Evolutionary conservation across 2,888 invertebrate species (phyloP).

Genomic region (Ochropleura plecta): DNA sequence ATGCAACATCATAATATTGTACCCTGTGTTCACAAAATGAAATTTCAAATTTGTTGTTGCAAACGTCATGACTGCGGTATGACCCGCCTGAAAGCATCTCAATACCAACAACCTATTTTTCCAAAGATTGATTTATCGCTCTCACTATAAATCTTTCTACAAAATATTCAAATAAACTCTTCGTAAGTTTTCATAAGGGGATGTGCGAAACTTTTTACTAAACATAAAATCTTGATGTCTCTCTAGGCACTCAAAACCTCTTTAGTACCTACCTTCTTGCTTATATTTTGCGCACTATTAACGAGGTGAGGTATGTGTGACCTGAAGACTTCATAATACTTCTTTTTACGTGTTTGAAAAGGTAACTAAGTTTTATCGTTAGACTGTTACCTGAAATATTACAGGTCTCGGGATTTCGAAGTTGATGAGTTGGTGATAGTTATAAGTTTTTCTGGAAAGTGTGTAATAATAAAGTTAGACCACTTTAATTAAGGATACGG

Average conservation of each 20-base stretch:
- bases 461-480: neutral
- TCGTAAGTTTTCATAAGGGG: neutral
- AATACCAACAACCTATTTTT: neutral
- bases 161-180: neutral
- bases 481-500: neutral
- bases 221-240: conserved; percentile 10
- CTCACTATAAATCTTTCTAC: neutral
- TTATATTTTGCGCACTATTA: conserved; percentile 27
- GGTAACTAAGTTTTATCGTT: conserved; percentile 33
- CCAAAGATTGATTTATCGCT: neutral
- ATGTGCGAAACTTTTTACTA: conserved; percentile 30
- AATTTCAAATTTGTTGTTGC: no score
- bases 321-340: conserved; percentile 32
- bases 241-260: conserved; percentile 19
- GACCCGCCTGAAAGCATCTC: neutral
- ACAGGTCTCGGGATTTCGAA: conserved; percentile 15
- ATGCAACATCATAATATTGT: no score
- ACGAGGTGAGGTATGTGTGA: neutral
- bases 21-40: no score
- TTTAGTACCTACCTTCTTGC: conserved; percentile 17
- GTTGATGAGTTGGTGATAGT: conserved; percentile 26
- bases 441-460: neutral
- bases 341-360: conserved; percentile 43
- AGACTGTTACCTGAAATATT: conserved; percentile 33
- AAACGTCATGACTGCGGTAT: no score